Base-by-base conservation (phyloP, 2,888 invertebrate species). In the Timandra comae region DNA sequence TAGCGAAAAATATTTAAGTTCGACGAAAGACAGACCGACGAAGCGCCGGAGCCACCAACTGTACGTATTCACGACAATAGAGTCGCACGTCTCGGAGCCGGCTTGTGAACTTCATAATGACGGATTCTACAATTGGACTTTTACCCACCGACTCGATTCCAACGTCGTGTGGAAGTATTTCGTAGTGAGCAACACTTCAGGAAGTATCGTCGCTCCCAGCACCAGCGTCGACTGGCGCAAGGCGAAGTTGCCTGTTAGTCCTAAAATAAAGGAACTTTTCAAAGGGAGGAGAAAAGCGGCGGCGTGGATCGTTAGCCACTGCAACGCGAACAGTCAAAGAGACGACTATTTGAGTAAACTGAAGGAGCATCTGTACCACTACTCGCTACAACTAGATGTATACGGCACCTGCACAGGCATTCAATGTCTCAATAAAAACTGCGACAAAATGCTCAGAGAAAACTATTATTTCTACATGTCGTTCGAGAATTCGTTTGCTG, bases 381-480 rank as follows among this genome's bases (percentile, higher is more conserved):
- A 59, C 26, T 52, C 52, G 1, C 40, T 77, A 12, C 52, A 52
- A 37, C 52, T 79, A 6, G 76, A 80, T 38, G 54, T 68, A 3
- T 71, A 53, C 25, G 72, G 69, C 0, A 29, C 29, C 2, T 76
- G 72, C 44, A 55, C 63, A 1, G 32, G 56, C 2, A 34, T 27
- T 1, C 36, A 42, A 27, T 76, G 75, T 24, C 24, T 45, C 1
- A 33, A 56, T 13, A 38, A 46, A 7, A 32, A 56, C 27, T 74
- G 67, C 22, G 45, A 50, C 5, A 43, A 43, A 33, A 61, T 62
- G 53, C 40, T 75, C 13, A 48, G 48, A 12, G 58, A 56, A 3
- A 49, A 75, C 37, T 79, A 79, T 42, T 60, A 53, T 33, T 78
- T 80, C 42, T 75, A 73, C 30, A 59, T 78, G 51, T 68, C 72